Conservation (phyloP, 1,140 invertebrate genomes). For the fruit fly (Drosophila melanogaster) region DNA sequence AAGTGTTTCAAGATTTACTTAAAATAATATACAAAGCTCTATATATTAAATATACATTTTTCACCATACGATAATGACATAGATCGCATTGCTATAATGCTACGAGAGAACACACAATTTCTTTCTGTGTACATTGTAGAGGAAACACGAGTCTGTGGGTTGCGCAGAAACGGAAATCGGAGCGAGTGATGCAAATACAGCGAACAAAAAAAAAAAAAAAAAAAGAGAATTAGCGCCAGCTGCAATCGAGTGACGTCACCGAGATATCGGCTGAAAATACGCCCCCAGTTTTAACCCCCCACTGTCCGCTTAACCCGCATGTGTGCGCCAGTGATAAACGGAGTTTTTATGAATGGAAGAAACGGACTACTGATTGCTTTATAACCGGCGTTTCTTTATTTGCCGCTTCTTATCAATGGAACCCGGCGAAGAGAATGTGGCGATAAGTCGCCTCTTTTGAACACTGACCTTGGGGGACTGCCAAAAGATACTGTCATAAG, state of each 20-base stretch:
- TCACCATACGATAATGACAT: no score
- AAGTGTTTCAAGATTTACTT: background rate
- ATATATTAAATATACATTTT: background rate
- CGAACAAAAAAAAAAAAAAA: constrained; percentile 14
- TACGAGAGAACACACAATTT: background rate
- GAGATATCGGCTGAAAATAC: constrained; percentile 34
- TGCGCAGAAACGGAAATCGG: constrained; percentile 40
- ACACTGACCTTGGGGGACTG: constrained; percentile 60
- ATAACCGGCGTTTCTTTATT: constrained; percentile 40
- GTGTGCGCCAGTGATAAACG: constrained; percentile 50
- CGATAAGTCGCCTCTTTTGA: constrained; percentile 63
- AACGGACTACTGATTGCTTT: constrained; percentile 72
- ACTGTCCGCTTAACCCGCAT: constrained; percentile 13
- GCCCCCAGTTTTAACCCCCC: constrained; percentile 37
- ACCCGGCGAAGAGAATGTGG: constrained; percentile 11
- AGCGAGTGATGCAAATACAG: constrained; percentile 18
- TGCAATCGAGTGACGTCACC: constrained; percentile 69
- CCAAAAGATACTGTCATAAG: constrained; percentile 20
- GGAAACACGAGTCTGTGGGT: constrained; percentile 34
- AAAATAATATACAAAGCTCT: background rate
- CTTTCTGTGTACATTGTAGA: background rate
- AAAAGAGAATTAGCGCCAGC: constrained; percentile 63
- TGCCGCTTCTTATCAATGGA: constrained; percentile 61
- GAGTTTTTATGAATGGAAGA: constrained; percentile 75
- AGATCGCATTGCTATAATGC: no score